A percentile compares a stretch with the other conserved stretches of the same genome.
Conservation (phyloP, 2,113 vertebrate species). For the Hiodon tergisus region DNA sequence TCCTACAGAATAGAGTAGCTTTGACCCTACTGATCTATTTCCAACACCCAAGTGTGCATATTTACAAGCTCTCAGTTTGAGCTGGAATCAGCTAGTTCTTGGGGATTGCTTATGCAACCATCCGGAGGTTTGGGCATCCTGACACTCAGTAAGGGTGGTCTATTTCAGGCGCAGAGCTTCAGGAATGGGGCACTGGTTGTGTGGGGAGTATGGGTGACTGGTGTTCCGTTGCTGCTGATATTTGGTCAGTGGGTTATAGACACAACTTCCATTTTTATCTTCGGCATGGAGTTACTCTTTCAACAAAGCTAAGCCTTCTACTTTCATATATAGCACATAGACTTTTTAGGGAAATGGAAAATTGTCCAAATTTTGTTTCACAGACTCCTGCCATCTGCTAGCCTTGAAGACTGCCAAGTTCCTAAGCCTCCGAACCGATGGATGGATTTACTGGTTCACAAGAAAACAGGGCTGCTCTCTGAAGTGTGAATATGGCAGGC, state of each 20-base stretch:
- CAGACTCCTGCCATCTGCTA: no score
- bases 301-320: background rate
- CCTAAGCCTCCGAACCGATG: no score
- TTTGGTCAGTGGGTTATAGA: constrained; percentile 37
- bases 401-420: no score
- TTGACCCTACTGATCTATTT: background rate
- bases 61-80: background rate
- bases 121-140: constrained; percentile 12
- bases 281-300: background rate
- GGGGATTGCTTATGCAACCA: constrained; percentile 14
- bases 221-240: constrained; percentile 47
- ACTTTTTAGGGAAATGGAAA: no score
- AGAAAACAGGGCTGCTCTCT: no score
- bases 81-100: constrained; percentile 2
- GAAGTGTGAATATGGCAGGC: no score
- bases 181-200: constrained; percentile 29
- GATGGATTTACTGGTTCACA: no score
- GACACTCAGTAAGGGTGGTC: constrained; percentile 36
- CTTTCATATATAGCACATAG: background rate
- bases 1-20: background rate
- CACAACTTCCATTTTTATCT: background rate
- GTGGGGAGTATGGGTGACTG: constrained; percentile 3
- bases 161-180: constrained; percentile 53
- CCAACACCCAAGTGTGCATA: background rate
- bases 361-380: no score